A percentile compares a stretch with the other conserved stretches of the same genome.
phyloP scores from a whole-genome alignment of 2,113 vertebrate genomes.

The Pituophis catenifer region DNA sequence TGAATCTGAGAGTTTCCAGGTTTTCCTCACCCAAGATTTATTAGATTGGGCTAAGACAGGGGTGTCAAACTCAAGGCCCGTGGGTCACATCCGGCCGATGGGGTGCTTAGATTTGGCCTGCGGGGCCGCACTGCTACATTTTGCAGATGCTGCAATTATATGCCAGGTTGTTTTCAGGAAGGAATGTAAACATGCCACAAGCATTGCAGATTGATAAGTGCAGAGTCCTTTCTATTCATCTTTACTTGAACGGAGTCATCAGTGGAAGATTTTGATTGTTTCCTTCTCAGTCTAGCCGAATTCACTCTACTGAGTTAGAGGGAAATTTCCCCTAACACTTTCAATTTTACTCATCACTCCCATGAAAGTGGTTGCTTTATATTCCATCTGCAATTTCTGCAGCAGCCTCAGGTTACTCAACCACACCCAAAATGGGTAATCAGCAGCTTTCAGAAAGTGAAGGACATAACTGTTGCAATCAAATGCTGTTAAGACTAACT shows the following conservation, averaged over 20 bases:
- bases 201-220: not conserved
- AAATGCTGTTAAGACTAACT: not conserved
- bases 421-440: not conserved
- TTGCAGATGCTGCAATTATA: not conserved
- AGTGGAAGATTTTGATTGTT: not conserved
- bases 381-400: not conserved
- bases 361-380: not conserved
- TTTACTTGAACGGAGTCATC: not conserved
- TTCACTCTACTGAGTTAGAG: not conserved
- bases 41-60: no score
- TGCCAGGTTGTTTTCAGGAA: not conserved
- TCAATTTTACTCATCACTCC: not conserved
- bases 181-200: not conserved
- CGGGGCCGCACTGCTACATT: not conserved
- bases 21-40: no score
- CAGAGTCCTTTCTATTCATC: not conserved
- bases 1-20: no score
- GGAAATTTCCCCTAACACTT: not conserved
- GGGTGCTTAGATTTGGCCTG: no score
- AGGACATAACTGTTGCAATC: not conserved
- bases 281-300: not conserved
- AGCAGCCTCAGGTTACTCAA: not conserved
- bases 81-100: no score
- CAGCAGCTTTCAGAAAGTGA: not conserved
- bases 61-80: no score